Evolutionary conservation across 2,888 invertebrate species (phyloP).

Genomic region (Aplocera efformata): DNA sequence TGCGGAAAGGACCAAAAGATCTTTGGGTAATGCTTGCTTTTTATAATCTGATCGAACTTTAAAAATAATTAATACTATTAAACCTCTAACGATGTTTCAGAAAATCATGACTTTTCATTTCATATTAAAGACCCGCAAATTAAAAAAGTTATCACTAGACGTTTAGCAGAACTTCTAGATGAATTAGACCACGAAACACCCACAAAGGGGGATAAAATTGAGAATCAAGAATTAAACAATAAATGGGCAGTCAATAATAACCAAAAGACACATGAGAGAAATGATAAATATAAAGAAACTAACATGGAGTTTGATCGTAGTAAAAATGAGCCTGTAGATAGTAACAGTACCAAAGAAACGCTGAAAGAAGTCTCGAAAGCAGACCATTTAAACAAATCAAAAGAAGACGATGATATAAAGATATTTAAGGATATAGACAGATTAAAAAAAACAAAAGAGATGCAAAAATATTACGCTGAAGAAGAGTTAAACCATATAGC

Average conservation of each 20-base stretch:
- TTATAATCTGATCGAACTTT: too few relatives aligned
- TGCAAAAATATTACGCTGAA: conserved; percentile 8
- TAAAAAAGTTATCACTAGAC: conserved; percentile 48
- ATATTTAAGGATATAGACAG: conserved; percentile 5
- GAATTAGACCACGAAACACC: conserved; percentile 51
- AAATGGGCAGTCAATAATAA: conserved; percentile 3
- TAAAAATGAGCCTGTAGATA: neutral
- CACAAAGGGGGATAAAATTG: conserved; percentile 1
- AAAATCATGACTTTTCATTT: conserved; percentile 39
- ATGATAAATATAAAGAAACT: conserved; percentile 2
- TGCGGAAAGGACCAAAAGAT: conserved; percentile 53
- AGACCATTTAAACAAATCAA: conserved; percentile 1
- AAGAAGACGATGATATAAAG: conserved; percentile 1
- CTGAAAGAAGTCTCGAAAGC: neutral
- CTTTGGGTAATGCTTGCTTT: conserved; percentile 43
- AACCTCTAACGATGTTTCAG: conserved; percentile 33
- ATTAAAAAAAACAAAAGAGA: conserved; percentile 10
- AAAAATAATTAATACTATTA: too few relatives aligned
- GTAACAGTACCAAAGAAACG: neutral
- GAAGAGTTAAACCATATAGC: conserved; percentile 47
- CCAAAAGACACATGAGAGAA: conserved; percentile 1
- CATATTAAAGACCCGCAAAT: conserved; percentile 50
- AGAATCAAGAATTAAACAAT: conserved; percentile 12
- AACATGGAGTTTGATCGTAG: neutral
- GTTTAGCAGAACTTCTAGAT: conserved; percentile 50